Base-by-base conservation (phyloP, 1,140 invertebrate genomes). In the Drosophila willistoni region DNA sequence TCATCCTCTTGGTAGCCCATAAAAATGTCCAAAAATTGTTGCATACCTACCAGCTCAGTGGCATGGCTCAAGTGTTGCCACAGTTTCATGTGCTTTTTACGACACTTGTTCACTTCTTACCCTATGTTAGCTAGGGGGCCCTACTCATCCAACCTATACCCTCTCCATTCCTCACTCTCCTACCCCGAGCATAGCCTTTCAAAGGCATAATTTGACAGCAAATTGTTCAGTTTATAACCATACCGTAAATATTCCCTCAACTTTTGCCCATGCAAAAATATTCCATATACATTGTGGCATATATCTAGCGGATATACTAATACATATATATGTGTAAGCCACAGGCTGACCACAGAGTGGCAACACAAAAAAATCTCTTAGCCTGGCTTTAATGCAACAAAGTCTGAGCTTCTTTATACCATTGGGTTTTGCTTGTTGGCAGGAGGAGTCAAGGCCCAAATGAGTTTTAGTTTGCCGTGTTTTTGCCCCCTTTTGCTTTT, bases 201-300 rank as follows among this genome's bases (percentile, higher is more conserved):
- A 66, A 78, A 67, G 71, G 83, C 82, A 86, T 86, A 86, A 86
- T 87, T 86, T 87, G 61, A 67, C 73, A 83, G 71, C 72, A 86
- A 86, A 86, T 87, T 82, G 79, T 82, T 78, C 63, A 70, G 71
- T 72, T 81, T 81, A 81, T 81, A 62, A 71, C 73, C 79, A 71
- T 65, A 47, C 71, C 81, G 64, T 76, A 81, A 81, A 82, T 67
- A 76, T 72, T 74, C 64, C 63, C 76, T 76, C 66, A 77, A 70
- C 73, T 76, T 76, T 76, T 60, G 42, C 9, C 39, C 55, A 81
- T 68, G 78, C 67, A 34, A 76, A 86, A 79, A 77, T 80, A 79
- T 77, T 70, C 62, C 70, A 47, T 65, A 84, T 51, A 78, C 79
- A 77, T 71, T 82, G 74, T 75, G 63, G 60, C 47, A 64, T 60